A percentile compares a stretch with the other conserved stretches of the same genome.
Evolutionary conservation across 2,888 invertebrate species (phyloP).

Genomic region (Drymonia ruficornis): DNA sequence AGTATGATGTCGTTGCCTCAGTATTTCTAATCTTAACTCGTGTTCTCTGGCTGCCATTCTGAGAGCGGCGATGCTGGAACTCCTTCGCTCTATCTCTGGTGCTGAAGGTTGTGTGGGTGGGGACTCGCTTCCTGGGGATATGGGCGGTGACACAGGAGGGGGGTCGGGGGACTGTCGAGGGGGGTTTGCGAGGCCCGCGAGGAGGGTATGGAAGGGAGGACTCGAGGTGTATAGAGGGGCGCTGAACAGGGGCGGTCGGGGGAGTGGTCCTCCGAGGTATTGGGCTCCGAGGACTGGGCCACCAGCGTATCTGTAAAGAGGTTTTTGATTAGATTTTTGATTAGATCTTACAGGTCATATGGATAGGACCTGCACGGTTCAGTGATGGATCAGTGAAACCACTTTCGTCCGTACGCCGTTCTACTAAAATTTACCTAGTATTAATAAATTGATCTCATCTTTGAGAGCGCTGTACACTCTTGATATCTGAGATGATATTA

Average conservation of each 20-base stretch:
- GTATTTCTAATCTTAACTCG: slow-evolving; percentile 92
- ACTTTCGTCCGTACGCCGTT: too few species aligned
- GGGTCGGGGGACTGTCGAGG: slow-evolving; percentile 77
- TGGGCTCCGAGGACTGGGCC: slow-evolving; percentile 71
- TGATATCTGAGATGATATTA: too few species aligned
- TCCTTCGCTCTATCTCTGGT: slow-evolving; percentile 92
- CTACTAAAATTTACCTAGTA: too few species aligned
- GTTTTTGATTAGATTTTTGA: background rate
- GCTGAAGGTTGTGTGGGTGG: slow-evolving; percentile 75
- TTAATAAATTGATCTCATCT: too few species aligned
- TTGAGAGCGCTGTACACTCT: too few species aligned
- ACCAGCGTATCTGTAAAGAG: slow-evolving; percentile 63
- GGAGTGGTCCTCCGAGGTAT: slow-evolving; percentile 81
- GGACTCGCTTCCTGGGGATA: slow-evolving; percentile 80
- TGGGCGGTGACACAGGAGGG: slow-evolving; percentile 82
- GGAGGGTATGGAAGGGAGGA: slow-evolving; percentile 73
- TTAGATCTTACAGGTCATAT: too few species aligned
- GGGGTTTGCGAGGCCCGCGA: slow-evolving; percentile 75
- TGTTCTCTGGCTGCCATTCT: slow-evolving; percentile 95
- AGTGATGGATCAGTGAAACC: too few species aligned
- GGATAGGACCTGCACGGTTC: too few species aligned
- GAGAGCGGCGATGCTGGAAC: slow-evolving; percentile 94
- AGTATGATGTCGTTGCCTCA: slow-evolving; percentile 90
- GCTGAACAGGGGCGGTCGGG: slow-evolving; percentile 83
- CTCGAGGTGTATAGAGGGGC: slow-evolving; percentile 87